Evolutionary conservation across 2,888 invertebrate genomes (phyloP).

Genomic region (Balanococcus diminutus): DNA sequence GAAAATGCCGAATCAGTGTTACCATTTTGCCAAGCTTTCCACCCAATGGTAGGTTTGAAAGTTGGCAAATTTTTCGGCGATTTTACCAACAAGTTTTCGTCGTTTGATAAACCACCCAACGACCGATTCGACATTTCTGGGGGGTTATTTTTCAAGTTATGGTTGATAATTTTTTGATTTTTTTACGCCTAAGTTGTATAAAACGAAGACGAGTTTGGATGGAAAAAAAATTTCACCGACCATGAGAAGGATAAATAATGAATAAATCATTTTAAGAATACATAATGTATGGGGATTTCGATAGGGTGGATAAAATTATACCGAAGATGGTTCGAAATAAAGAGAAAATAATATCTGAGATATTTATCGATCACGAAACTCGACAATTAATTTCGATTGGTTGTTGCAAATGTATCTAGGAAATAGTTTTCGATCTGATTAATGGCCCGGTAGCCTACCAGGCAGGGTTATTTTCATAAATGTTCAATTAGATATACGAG

Average conservation of each 20-base stretch:
- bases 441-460: neutral
- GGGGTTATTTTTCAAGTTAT: neutral
- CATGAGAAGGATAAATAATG: neutral
- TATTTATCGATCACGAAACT: neutral
- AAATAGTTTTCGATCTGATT: constrained; percentile 6
- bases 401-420: neutral
- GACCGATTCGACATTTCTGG: neutral
- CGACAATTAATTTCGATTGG: constrained; percentile 15
- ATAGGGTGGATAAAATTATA: neutral
- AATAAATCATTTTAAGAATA: constrained; percentile 27
- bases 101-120: neutral
- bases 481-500: neutral
- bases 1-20: constrained; percentile 35
- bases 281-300: neutral
- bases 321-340: neutral
- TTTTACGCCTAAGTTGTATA: neutral
- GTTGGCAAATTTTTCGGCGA: neutral
- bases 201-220: neutral
- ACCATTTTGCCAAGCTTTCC: neutral
- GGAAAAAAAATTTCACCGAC: neutral
- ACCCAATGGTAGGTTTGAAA: neutral
- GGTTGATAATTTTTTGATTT: neutral
- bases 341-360: neutral
- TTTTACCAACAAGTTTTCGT: neutral
- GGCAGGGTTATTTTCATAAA: neutral